A percentile compares a stretch with the other conserved stretches of the same genome.
Evolutionary conservation across 2,888 invertebrate genomes (phyloP).

Genomic region (Coelopa pilipes): DNA sequence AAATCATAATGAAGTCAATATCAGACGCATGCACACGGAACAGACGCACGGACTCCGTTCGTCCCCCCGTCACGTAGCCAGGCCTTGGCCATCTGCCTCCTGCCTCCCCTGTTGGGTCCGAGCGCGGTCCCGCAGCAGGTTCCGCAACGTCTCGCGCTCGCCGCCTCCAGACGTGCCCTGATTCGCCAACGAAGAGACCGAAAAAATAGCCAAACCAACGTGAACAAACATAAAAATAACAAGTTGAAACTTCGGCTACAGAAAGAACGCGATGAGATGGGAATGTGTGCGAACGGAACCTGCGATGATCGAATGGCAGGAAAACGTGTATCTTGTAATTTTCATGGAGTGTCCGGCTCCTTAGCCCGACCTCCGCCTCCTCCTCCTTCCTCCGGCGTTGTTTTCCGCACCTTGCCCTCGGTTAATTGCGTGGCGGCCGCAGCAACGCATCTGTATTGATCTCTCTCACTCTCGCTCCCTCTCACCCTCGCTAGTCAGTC

Average conservation of each 20-base stretch:
- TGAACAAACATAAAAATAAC: neutral
- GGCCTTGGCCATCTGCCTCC: neutral
- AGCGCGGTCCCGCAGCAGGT: neutral
- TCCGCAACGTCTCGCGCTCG: neutral
- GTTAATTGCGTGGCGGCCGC: too few species aligned
- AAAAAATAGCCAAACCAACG: constrained; percentile 1
- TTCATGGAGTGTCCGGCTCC: too few species aligned
- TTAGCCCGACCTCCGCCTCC: too few species aligned
- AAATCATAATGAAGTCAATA: constrained; percentile 25
- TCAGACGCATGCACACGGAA: neutral
- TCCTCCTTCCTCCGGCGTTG: too few species aligned
- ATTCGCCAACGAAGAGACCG: constrained; percentile 1
- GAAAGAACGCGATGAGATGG: too few species aligned
- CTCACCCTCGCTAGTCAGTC: too few species aligned
- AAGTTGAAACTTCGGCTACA: neutral
- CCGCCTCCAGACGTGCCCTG: constrained; percentile 7
- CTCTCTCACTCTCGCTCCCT: too few species aligned
- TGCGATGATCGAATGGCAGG: too few species aligned
- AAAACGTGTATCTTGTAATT: too few species aligned
- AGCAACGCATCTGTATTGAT: too few species aligned
- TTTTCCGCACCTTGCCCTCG: too few species aligned
- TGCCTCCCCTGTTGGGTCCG: neutral
- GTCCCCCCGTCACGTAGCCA: neutral
- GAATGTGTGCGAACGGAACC: too few species aligned
- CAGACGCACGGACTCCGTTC: neutral